These are phyloP conservation scores for Tyrophagus putrescentiae DNA, from an alignment of 1,140 invertebrate genomes.

Conservation along the genomic window DNA sequence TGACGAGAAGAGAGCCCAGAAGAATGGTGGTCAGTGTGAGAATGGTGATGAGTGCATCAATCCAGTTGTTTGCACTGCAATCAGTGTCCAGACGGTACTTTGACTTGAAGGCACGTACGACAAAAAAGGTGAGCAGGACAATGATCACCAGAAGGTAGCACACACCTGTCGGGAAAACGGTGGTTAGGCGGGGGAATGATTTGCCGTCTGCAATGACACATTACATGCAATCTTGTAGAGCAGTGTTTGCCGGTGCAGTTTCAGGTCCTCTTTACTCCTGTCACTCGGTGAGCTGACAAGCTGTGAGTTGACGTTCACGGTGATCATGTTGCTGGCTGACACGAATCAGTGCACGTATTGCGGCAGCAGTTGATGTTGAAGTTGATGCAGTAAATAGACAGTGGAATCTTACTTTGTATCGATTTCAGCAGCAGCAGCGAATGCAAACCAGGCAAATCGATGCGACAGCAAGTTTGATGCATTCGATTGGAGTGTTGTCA, in stretches of 20 bases:
- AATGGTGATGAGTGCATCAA: constrained; percentile 9
- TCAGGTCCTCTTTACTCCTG: not conserved
- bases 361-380: not conserved
- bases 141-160: not conserved
- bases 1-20: not conserved
- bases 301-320: not conserved
- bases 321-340: not conserved
- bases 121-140: not conserved
- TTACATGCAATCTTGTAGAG: constrained; percentile 15
- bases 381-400: too few relatives aligned
- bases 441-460: too few relatives aligned
- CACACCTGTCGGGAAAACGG: not conserved
- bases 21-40: not conserved
- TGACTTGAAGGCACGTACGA: not conserved
- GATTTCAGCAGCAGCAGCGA: too few relatives aligned
- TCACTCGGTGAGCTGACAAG: not conserved
- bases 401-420: too few relatives aligned
- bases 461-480: too few relatives aligned
- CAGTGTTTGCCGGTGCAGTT: not conserved
- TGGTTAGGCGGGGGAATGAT: not conserved
- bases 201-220: too few relatives aligned
- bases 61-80: not conserved
- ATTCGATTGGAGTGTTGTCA: too few relatives aligned
- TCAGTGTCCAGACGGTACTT: not conserved
- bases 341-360: not conserved